Conservation (phyloP, 2,113 vertebrate species). For the Mastomys natalensis region DNA sequence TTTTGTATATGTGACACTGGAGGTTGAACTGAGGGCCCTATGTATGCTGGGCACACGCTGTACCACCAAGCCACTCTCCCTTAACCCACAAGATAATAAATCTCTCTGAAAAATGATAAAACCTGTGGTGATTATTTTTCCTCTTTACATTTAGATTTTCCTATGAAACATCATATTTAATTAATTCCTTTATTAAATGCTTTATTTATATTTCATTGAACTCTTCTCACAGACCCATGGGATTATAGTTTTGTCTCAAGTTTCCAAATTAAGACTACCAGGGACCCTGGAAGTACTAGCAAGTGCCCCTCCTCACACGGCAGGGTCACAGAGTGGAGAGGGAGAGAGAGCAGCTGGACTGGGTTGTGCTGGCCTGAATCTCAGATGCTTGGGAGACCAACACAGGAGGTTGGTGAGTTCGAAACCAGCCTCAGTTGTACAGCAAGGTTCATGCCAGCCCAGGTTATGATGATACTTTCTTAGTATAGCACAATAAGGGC, state of each 20-base stretch:
- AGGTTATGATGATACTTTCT: not conserved
- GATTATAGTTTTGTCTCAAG: not conserved
- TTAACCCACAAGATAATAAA: not conserved
- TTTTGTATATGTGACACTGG: not conserved
- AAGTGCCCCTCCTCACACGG: not conserved
- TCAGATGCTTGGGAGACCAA: not conserved
- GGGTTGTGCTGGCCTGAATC: not conserved
- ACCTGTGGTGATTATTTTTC: not conserved
- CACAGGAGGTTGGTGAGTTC: not conserved
- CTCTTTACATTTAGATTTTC: not conserved
- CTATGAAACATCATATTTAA: not conserved
- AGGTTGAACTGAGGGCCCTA: not conserved
- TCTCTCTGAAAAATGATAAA: conserved; percentile 45
- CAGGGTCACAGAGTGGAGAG: not conserved
- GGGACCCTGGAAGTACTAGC: too few relatives aligned
- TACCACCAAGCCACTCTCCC: not conserved
- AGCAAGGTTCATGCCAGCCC: not conserved
- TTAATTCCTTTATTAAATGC: conserved; percentile 7
- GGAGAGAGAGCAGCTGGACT: too few relatives aligned
- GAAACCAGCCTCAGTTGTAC: not conserved
- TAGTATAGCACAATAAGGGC: not conserved
- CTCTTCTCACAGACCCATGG: not conserved
- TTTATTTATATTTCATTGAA: conserved; percentile 30
- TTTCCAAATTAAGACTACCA: not conserved
- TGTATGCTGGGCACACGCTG: not conserved